Percentiles rank a stretch among this genome's conserved stretches.
Evolutionary conservation across 2,113 vertebrate species (phyloP).

Genomic region (Erinaceus europaeus): DNA sequence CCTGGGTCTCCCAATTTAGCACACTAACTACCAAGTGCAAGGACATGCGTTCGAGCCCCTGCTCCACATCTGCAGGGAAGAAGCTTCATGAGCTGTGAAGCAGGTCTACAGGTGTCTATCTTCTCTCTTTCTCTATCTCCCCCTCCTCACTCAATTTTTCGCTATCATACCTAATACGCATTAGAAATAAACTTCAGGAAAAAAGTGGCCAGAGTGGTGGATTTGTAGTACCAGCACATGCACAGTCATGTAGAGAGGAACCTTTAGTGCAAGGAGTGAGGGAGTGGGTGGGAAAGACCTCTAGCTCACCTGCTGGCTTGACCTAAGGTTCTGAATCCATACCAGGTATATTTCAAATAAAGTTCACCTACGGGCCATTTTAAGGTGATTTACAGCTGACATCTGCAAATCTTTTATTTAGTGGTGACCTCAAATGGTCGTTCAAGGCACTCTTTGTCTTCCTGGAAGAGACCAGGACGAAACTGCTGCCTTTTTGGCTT

Average conservation of each 20-base stretch:
- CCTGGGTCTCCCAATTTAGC: no score
- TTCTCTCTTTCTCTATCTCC: no score
- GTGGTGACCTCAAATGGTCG: conserved; percentile 72
- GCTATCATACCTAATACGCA: no score
- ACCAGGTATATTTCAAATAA: conserved; percentile 77
- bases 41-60: no score
- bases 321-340: conserved; percentile 72
- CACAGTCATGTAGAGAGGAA: conserved; percentile 67
- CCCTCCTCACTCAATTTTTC: no score
- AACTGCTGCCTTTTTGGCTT: conserved; percentile 64
- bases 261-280: conserved; percentile 52
- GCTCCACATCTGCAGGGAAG: no score
- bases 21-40: no score
- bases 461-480: conserved; percentile 42
- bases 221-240: no score
- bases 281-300: conserved; percentile 43
- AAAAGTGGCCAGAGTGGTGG: no score
- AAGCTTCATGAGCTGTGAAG: no score
- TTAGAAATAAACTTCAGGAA: no score
- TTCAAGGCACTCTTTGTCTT: conserved; percentile 75
- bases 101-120: no score
- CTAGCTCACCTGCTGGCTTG: conserved; percentile 72
- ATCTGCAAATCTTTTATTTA: conserved; percentile 78
- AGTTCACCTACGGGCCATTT: conserved; percentile 77
- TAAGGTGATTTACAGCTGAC: conserved; percentile 74